phyloP scores from a whole-genome alignment of 2,113 vertebrate genomes.

The human region DNA sequence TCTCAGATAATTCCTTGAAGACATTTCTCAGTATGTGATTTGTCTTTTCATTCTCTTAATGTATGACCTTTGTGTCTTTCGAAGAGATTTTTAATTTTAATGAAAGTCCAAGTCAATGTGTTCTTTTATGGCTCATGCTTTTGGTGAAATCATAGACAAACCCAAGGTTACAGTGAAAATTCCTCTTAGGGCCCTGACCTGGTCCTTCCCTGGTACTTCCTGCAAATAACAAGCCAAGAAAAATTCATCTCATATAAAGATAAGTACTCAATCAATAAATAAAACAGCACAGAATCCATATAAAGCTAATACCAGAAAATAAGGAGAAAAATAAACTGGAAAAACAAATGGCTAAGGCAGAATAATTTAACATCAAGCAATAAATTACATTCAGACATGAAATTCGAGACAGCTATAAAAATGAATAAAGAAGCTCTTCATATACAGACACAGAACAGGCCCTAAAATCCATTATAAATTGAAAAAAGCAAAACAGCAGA shows the following conservation, averaged over 20 bases:
- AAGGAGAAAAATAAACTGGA: neutral
- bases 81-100: neutral
- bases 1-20: neutral
- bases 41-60: neutral
- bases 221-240: neutral
- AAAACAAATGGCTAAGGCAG: neutral
- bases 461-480: neutral
- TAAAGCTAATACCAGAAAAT: neutral
- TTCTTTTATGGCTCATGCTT: neutral
- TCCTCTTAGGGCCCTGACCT: neutral
- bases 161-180: neutral
- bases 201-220: neutral
- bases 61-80: neutral
- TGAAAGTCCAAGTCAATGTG: neutral
- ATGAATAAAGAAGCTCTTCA: neutral
- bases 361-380: conserved; percentile 1
- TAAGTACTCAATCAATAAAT: neutral
- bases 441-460: neutral
- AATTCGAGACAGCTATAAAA: neutral
- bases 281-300: neutral
- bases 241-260: neutral
- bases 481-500: neutral
- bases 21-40: neutral
- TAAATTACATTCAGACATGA: neutral
- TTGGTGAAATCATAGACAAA: neutral